Evolutionary conservation across 2,888 invertebrate genomes (phyloP), one percentile per base, ranked within the genome.

Genomic region (Hyalella azteca): DNA sequence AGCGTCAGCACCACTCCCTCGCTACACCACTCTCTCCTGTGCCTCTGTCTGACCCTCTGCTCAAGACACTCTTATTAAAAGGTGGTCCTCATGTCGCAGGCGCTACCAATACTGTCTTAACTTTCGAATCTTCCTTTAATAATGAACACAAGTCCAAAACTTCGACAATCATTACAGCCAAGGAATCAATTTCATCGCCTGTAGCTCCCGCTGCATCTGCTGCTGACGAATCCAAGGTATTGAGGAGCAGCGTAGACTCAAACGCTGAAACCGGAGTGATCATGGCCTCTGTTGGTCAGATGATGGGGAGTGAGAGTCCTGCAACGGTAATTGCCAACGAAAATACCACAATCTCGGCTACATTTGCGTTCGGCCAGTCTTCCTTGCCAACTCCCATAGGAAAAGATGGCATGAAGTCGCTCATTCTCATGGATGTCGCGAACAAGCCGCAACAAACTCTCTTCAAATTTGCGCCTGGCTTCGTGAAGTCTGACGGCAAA

Each of bases 21-120:
- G 40, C 73, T 73, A 45, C 73, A 73, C 73, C 73, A 45, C 73
- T 73, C 73, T 45, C 41, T 15, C 73, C 73, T 73, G 73, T 73
- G 73, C 41, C 73, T 45, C 40, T 45, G 11, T 45, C 73, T 73
- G 41, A 40, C 22, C 41, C 40, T 45, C 73, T 73, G 41, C 73
- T 73, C 40, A 73, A 45, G 41, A 73, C 73, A 45, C 45, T 73
- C 26, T 36, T 73, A n/a, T 22, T 73, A 45, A 73, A 73, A 29
- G 73, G 73, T 26, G 73, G 73, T 32, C 15, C 73, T 41, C 40
- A 73, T 19, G 26, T 45, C 22, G 41, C 73, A 26, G 36, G 40
- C 40, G n/a, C 45, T 15, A 22, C 73, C 41, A 73, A 73, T 29
- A 40, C 73, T 45, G 66, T 66, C 66, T 29, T 45, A 45, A 40